These are phyloP conservation scores for Corydoras sp. DNA, from an alignment of 2,113 vertebrate species.

Conservation along the genomic window DNA sequence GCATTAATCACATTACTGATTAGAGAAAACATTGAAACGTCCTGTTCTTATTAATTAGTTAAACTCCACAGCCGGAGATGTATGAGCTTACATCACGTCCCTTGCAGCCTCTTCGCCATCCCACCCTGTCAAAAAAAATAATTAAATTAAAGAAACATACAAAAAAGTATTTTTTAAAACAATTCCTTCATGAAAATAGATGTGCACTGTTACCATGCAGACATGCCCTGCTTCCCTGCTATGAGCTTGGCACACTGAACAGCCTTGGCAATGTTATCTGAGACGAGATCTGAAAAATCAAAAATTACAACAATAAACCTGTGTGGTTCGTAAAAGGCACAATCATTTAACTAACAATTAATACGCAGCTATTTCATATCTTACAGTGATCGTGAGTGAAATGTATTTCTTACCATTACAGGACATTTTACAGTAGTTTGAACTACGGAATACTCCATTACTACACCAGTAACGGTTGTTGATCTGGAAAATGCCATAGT, in stretches of 20 bases:
- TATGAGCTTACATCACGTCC: constrained; percentile 30
- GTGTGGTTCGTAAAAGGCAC: not conserved
- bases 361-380: too few relatives aligned
- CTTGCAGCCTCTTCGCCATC: constrained; percentile 22
- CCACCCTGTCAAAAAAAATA: constrained; percentile 20
- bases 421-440: constrained; percentile 16
- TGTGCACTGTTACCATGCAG: constrained; percentile 41
- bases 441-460: not conserved
- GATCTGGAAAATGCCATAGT: constrained; percentile 39
- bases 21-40: not conserved
- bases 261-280: constrained; percentile 36
- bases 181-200: not conserved
- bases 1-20: not conserved
- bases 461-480: constrained; percentile 33
- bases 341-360: too few relatives aligned
- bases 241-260: constrained; percentile 52
- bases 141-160: not conserved
- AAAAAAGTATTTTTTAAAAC: not conserved
- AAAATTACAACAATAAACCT: not conserved
- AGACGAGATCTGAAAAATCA: constrained; percentile 37
- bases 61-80: constrained; percentile 31
- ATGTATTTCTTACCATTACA: constrained; percentile 7
- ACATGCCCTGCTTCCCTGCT: constrained; percentile 49
- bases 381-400: not conserved
- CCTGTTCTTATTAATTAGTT: constrained; percentile 5